phyloP scores from a whole-genome alignment of 1,140 invertebrate genomes.

The Aethina tumida region DNA sequence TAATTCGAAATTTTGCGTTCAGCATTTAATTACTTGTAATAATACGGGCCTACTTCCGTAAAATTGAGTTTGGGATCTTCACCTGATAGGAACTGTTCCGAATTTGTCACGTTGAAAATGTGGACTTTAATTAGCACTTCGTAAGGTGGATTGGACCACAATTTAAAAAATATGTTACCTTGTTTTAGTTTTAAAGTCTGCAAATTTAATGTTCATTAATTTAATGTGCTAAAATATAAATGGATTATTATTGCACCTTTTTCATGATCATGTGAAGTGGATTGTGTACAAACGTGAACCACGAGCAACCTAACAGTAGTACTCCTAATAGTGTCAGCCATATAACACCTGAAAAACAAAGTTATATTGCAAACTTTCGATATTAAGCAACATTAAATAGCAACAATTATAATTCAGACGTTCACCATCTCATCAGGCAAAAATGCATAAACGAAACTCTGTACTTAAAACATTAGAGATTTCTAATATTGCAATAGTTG shows the following conservation, averaged over 20 bases:
- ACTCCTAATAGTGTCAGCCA: no score
- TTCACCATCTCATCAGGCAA: no score
- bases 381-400: no score
- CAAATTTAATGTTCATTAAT: conserved; percentile 1
- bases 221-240: conserved; percentile 10
- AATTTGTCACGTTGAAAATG: conserved; percentile 80
- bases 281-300: conserved; percentile 40
- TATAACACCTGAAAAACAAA: no score
- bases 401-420: no score
- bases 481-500: no score
- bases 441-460: no score
- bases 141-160: conserved; percentile 62
- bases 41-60: conserved; percentile 74
- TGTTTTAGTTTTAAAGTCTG: conserved; percentile 44
- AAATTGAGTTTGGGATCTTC: conserved; percentile 62
- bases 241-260: conserved; percentile 31
- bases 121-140: conserved; percentile 63
- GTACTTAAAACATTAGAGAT: no score
- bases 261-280: conserved; percentile 41
- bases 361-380: no score
- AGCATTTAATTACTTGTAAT: conserved; percentile 58
- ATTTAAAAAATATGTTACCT: conserved; percentile 44
- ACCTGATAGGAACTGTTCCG: conserved; percentile 54
- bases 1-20: conserved; percentile 4
- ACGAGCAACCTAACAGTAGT: no score